Conservation (phyloP, 2,888 invertebrate species). For the Germaria angustata region DNA sequence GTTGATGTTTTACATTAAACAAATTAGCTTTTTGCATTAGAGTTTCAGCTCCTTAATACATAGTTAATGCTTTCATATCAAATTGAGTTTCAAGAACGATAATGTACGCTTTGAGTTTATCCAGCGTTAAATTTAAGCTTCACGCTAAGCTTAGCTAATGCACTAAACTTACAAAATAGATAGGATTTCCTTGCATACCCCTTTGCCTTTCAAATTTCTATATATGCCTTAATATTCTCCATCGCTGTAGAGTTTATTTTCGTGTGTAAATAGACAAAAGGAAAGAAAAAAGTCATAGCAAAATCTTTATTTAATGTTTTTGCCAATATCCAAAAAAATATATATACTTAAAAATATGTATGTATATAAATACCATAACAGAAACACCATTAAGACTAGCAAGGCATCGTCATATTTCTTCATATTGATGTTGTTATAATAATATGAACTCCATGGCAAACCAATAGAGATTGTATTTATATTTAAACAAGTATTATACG, state of each 20-base stretch:
- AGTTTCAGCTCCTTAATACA: no score
- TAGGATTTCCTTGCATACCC: no score
- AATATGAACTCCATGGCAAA: slow-evolving; percentile 12
- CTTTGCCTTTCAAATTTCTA: no score
- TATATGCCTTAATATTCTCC: neutral
- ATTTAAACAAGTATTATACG: slow-evolving; percentile 23
- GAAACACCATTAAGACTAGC: neutral
- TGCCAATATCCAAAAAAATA: slow-evolving; percentile 23
- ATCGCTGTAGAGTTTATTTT: neutral
- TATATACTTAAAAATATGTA: no score
- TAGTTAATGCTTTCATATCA: no score
- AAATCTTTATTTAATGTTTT: slow-evolving; percentile 39
- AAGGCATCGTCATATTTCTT: slow-evolving; percentile 4
- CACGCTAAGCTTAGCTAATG: no score
- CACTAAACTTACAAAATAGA: no score
- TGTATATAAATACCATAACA: slow-evolving; percentile 9
- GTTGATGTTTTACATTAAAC: no score
- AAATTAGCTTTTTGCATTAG: no score
- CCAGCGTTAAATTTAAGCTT: no score
- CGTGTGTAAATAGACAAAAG: neutral
- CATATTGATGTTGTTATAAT: slow-evolving; percentile 7
- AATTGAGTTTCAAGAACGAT: no score
- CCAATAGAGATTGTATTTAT: slow-evolving; percentile 18
- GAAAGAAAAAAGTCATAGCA: neutral
- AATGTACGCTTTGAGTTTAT: no score